Conservation (phyloP, 2,797 vertebrate species). For the Sebastes oblongus region DNA sequence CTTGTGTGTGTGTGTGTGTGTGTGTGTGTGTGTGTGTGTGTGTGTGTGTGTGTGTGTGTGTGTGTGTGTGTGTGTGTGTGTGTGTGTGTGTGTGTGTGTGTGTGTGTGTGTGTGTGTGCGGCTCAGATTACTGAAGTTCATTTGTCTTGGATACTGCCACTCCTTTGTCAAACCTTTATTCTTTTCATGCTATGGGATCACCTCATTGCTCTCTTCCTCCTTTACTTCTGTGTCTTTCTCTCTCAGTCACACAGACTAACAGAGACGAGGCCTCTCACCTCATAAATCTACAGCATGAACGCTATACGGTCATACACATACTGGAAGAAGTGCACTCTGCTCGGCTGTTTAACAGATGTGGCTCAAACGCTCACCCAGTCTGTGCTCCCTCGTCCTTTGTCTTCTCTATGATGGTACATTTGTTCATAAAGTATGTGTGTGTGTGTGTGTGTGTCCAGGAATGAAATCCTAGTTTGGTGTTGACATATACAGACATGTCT, state of each 20-base stretch:
- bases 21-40: not conserved
- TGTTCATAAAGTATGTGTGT: not conserved
- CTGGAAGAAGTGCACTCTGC: not conserved
- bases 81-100: slow-evolving; percentile 1
- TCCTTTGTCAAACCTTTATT: slow-evolving; percentile 65
- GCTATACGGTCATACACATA: not conserved
- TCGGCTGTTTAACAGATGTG: slow-evolving; percentile 47
- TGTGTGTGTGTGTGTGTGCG: slow-evolving; percentile 37
- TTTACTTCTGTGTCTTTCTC: not conserved
- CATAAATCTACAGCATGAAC: slow-evolving; percentile 12
- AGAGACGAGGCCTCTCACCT: slow-evolving; percentile 13
- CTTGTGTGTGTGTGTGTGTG: slow-evolving; percentile 35
- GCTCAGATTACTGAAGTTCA: slow-evolving; percentile 69
- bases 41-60: slow-evolving; percentile 16
- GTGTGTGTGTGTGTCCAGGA: not conserved
- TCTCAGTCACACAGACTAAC: not conserved
- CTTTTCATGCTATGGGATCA: slow-evolving; percentile 29
- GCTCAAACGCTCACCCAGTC: slow-evolving; percentile 5
- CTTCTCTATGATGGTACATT: not conserved
- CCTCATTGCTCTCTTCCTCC: not conserved
- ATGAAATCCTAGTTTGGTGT: not conserved
- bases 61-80: not conserved
- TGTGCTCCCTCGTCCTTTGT: slow-evolving; percentile 21
- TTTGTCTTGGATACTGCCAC: slow-evolving; percentile 63
- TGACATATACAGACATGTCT: not conserved